Conservation (phyloP, 2,888 invertebrate genomes). For the Erebia ligea region DNA sequence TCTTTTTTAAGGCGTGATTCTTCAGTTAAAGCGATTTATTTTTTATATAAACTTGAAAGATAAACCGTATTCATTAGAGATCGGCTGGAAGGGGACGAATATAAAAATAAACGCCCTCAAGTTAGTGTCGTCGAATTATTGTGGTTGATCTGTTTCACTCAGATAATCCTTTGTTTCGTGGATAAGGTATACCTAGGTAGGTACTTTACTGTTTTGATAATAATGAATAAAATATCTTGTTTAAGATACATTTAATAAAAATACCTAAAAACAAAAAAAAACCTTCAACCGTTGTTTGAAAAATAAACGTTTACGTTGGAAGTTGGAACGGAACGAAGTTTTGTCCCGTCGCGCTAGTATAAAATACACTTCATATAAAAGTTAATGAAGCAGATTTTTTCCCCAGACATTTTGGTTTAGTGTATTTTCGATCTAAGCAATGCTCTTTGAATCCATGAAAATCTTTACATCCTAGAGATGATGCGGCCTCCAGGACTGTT, state of each 20-base stretch:
- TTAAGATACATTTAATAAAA: too few relatives aligned
- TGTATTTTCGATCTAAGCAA: too few relatives aligned
- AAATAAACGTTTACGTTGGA: too few relatives aligned
- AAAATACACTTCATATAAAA: too few relatives aligned
- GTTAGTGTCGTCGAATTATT: conserved; percentile 81
- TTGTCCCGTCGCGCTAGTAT: too few relatives aligned
- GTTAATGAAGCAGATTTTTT: too few relatives aligned
- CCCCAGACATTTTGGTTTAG: too few relatives aligned
- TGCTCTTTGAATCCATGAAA: background rate
- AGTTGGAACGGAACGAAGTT: too few relatives aligned
- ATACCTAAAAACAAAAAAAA: too few relatives aligned
- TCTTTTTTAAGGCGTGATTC: conserved; percentile 84
- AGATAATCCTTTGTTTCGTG: conserved; percentile 26
- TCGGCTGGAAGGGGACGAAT: conserved; percentile 79
- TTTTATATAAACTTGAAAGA: conserved; percentile 81
- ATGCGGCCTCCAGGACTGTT: background rate
- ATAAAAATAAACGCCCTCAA: conserved; percentile 78
- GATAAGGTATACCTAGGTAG: background rate
- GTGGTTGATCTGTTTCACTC: conserved; percentile 69
- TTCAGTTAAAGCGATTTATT: conserved; percentile 83
- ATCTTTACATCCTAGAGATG: background rate
- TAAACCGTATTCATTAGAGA: conserved; percentile 83
- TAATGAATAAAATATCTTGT: background rate
- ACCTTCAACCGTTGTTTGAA: too few relatives aligned
- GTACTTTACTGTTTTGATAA: background rate